Evolutionary conservation across 2,797 vertebrate genomes (phyloP).

Genomic region (Galago senegalensis): DNA sequence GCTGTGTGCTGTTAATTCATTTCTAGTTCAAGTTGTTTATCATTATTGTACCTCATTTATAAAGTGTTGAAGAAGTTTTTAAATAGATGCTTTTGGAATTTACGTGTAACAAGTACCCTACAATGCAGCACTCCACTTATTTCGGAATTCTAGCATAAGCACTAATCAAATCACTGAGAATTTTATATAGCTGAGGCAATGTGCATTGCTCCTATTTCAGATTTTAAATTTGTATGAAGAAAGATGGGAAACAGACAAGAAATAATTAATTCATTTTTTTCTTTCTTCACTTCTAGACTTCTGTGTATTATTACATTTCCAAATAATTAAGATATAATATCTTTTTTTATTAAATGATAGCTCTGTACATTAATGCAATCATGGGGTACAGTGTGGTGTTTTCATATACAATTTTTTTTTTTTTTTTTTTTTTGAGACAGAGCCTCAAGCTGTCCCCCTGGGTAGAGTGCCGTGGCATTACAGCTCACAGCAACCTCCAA

Average conservation of each 20-base stretch:
- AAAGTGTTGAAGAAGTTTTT: conserved; percentile 67
- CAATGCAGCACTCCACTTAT: conserved; percentile 46
- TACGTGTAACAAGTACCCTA: conserved; percentile 61
- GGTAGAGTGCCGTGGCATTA: too few species aligned
- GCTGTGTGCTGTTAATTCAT: conserved; percentile 39
- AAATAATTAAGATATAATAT: conserved; percentile 55
- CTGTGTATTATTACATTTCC: not conserved
- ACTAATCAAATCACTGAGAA: conserved; percentile 61
- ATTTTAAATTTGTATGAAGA: conserved; percentile 37
- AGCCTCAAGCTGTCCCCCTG: too few species aligned
- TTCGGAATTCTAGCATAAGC: conserved; percentile 51
- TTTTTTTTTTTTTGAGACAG: too few species aligned
- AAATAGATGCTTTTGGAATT: conserved; percentile 72
- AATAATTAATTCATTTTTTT: conserved; percentile 36
- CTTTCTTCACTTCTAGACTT: not conserved
- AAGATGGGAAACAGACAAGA: not conserved
- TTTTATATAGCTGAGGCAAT: not conserved
- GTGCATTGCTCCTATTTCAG: conserved; percentile 16
- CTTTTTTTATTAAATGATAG: too few species aligned
- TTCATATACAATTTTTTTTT: too few species aligned
- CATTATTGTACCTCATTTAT: conserved; percentile 75
- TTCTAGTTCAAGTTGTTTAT: conserved; percentile 75
- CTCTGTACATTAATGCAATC: too few species aligned
- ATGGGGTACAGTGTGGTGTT: too few species aligned
- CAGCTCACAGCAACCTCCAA: too few species aligned